Percentiles rank a stretch among this genome's conserved stretches.
Evolutionary conservation across 2,797 vertebrate genomes (phyloP).

Genomic region (Acanthornis magna): DNA sequence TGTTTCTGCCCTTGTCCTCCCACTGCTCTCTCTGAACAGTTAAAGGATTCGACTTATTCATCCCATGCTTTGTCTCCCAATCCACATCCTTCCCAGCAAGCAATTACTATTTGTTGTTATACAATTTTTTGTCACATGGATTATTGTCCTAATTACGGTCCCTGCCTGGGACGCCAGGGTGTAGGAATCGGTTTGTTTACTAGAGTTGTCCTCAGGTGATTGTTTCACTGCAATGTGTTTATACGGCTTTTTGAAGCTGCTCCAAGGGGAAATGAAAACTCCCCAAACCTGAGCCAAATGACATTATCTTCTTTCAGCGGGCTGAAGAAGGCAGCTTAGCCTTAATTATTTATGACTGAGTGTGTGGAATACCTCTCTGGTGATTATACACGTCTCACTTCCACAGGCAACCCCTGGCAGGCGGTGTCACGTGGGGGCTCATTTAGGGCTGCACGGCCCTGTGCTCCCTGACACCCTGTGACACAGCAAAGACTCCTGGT

Average conservation of each 20-base stretch:
- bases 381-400: neutral
- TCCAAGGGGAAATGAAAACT: constrained; percentile 24
- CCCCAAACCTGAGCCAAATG: constrained; percentile 4
- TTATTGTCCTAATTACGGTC: constrained; percentile 23
- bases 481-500: neutral
- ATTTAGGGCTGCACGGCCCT: neutral
- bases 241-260: constrained; percentile 25
- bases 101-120: neutral
- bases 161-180: neutral
- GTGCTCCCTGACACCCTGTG: neutral
- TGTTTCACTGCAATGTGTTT: constrained; percentile 21
- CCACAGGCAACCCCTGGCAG: neutral
- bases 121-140: neutral
- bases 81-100: neutral
- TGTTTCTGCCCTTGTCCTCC: constrained; percentile 6
- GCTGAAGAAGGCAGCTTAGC: constrained; percentile 22
- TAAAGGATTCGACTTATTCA: constrained; percentile 9
- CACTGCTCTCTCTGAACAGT: neutral
- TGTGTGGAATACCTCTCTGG: neutral
- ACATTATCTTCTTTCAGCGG: constrained; percentile 11
- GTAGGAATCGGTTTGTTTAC: neutral
- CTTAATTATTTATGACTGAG: constrained; percentile 57
- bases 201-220: constrained; percentile 14
- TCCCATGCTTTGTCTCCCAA: neutral
- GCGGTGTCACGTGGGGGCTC: neutral